Percentiles rank a stretch among this genome's conserved stretches.
These are phyloP conservation scores for Pyralis farinalis DNA, from an alignment of 2,888 invertebrate species.

Conservation along the genomic window DNA sequence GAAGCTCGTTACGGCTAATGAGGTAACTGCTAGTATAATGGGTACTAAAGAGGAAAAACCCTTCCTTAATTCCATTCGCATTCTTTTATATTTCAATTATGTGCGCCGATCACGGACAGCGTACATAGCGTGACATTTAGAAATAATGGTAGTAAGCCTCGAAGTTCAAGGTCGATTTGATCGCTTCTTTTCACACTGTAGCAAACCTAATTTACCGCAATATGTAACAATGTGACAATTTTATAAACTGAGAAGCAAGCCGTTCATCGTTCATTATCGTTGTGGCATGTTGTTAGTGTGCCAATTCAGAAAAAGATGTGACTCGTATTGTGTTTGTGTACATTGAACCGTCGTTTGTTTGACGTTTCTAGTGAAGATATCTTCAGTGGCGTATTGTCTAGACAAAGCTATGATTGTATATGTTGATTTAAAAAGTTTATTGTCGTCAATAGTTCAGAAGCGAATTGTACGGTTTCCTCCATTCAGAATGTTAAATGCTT, in stretches of 20 bases:
- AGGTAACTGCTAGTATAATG: conserved; percentile 1
- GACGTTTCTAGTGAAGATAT: conserved; percentile 22
- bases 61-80: conserved; percentile 11
- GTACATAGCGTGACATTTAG: conserved; percentile 36
- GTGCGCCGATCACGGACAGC: conserved; percentile 25
- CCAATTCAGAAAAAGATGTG: conserved; percentile 43
- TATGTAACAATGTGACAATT: conserved; percentile 8
- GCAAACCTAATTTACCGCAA: conserved; percentile 2
- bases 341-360: conserved; percentile 33
- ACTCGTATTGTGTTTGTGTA: conserved; percentile 26
- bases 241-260: conserved; percentile 9
- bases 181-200: conserved; percentile 12
- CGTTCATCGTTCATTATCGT: conserved; percentile 17
- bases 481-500: neutral
- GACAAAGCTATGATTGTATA: conserved; percentile 28
- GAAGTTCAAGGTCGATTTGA: conserved; percentile 23
- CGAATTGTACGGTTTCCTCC: neutral
- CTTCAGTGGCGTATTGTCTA: conserved; percentile 34
- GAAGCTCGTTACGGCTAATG: conserved; percentile 2
- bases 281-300: conserved; percentile 35
- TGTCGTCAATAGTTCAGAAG: conserved; percentile 21
- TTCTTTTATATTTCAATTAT: conserved; percentile 14
- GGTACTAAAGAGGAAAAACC: conserved; percentile 11
- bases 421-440: conserved; percentile 14
- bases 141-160: conserved; percentile 24